Evolutionary conservation across 1,140 invertebrate genomes (phyloP), one percentile per base, ranked within the genome.

Genomic region (Drosophila bifasciata): DNA sequence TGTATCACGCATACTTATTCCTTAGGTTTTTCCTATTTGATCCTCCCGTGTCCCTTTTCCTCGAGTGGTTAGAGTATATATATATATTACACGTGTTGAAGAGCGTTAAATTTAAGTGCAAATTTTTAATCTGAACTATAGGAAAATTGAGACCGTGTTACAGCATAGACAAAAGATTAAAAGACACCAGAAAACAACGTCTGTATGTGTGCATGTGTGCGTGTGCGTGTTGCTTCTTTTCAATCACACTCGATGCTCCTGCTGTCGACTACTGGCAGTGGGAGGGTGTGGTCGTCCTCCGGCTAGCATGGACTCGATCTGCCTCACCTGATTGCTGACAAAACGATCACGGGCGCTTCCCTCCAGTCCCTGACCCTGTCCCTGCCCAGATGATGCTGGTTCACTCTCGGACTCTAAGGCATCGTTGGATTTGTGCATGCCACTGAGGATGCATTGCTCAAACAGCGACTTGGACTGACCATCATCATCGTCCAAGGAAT

Each of bases 391-490:
- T 11, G 25, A 15, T 17, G 61, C 16, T 0, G 61, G 63, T 0
- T 76, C 83, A 39, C 40, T 67, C 16, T 86, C 81, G 6, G 58
- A 62, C 39, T 86, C 85, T 16, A 84, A 43, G 6, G 79, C 69
- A 48, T 86, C 76, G 25, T 64, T 83, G 8, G 83, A 85, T 55
- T 92, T 75, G 76, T 83, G 68, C 90, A 89, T 86, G 68, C 92
- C 84, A 71, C 90, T 76, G 32, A 91, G 63, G 77, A 93, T 97
- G 69, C 96, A 97, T 71, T 97, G 94, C 78, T 97, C 95, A 52
- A 97, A 93, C n/a, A 97, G 92, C 49, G 94, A 94, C 78, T 95
- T 94, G 21, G 95, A 94, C 50, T 93, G 92, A 1, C 84, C 84
- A 16, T 94, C 94, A 5, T 95, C 94, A 36, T 94, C 94, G 71